Evolutionary conservation across 2,113 vertebrate genomes (phyloP).

Genomic region (Agapornis roseicollis): DNA sequence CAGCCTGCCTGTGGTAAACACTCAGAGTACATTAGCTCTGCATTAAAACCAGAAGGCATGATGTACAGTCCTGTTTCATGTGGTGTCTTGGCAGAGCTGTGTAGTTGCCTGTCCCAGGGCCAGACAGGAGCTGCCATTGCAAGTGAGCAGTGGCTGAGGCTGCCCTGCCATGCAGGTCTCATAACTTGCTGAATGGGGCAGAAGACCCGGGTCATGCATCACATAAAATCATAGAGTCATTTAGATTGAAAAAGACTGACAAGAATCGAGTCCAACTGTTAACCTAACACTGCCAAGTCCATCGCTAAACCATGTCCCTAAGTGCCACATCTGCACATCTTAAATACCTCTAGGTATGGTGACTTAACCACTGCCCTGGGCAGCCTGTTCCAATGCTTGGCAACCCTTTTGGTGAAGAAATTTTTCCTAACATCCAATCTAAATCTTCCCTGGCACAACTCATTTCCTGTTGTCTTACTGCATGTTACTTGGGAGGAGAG

Average conservation of each 20-base stretch:
- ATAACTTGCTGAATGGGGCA: not conserved
- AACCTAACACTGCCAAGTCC: not conserved
- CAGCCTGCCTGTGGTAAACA: not conserved
- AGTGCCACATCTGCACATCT: not conserved
- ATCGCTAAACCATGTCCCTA: not conserved
- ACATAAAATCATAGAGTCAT: not conserved
- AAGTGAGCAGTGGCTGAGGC: not conserved
- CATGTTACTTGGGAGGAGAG: not conserved
- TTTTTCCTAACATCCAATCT: not conserved
- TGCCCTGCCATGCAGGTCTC: not conserved
- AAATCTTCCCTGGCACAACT: not conserved
- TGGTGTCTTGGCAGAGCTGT: not conserved
- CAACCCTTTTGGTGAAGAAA: not conserved
- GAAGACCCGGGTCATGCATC: not conserved
- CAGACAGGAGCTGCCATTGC: accelerated
- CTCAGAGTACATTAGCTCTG: not conserved
- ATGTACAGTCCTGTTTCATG: accelerated
- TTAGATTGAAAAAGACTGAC: not conserved
- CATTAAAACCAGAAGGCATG: not conserved
- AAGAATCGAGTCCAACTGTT: not conserved
- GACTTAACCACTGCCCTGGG: not conserved
- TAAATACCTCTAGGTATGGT: not conserved
- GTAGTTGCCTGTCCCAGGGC: not conserved
- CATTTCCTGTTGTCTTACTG: not conserved
- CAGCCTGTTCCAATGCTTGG: not conserved